A percentile compares a stretch with the other conserved stretches of the same genome.
Evolutionary conservation across 2,113 vertebrate species (phyloP).

Genomic region (Poecile atricapillus): DNA sequence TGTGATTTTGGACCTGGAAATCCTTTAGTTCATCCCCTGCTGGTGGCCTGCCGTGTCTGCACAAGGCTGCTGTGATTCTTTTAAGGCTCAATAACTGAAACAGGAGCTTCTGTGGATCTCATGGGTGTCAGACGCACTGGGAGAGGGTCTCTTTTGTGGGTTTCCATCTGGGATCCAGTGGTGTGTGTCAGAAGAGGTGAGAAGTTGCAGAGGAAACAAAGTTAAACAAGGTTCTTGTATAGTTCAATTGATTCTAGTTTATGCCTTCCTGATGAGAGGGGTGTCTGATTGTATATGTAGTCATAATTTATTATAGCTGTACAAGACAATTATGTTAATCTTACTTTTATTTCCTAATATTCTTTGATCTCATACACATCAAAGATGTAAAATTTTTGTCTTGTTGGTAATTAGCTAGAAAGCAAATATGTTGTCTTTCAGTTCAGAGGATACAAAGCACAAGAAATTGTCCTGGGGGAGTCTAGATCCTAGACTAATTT

Average conservation of each 20-base stretch:
- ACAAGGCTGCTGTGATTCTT: neutral
- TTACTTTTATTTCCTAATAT: conserved; percentile 61
- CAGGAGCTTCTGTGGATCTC: neutral
- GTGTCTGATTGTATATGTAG: neutral
- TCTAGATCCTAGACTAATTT: conserved; percentile 40
- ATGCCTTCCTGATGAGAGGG: neutral
- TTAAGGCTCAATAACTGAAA: neutral
- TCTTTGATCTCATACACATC: conserved; percentile 62
- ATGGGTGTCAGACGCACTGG: neutral
- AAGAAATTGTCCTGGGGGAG: conserved; percentile 57
- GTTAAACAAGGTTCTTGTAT: neutral
- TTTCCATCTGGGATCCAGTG: neutral
- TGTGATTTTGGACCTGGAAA: neutral
- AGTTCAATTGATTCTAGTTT: neutral
- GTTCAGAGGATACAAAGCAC: conserved; percentile 47
- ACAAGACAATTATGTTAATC: conserved; percentile 63
- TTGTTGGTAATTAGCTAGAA: conserved; percentile 59
- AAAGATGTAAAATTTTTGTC: conserved; percentile 61
- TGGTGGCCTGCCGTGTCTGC: neutral
- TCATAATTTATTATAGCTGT: conserved; percentile 48
- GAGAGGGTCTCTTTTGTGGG: neutral
- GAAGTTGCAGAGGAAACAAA: neutral
- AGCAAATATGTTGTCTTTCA: conserved; percentile 58
- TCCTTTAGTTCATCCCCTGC: neutral
- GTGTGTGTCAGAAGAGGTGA: neutral